phyloP scores from a whole-genome alignment of 2,888 invertebrate species.

The Encarsia formosa region DNA sequence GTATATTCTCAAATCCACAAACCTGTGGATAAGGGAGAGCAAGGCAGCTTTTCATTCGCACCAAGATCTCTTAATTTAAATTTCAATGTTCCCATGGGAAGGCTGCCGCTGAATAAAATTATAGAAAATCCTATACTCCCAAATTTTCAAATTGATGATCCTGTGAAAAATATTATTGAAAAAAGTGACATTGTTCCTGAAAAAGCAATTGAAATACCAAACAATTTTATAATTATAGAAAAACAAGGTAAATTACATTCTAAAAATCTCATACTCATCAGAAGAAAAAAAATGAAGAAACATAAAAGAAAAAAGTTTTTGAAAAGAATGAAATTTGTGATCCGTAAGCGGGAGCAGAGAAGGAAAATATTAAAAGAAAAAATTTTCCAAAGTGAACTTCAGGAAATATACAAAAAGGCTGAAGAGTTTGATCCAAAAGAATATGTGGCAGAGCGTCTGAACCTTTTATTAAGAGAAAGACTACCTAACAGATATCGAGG shows the following conservation, averaged over 20 bases:
- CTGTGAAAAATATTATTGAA: slow-evolving; percentile 27
- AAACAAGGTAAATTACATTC: no score
- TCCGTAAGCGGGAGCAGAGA: slow-evolving; percentile 66
- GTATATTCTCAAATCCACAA: slow-evolving; percentile 2
- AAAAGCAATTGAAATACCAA: slow-evolving; percentile 55
- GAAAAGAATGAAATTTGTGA: slow-evolving; percentile 72
- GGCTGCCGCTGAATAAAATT: slow-evolving; percentile 28
- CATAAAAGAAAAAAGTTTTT: slow-evolving; percentile 77
- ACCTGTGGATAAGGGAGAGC: neutral
- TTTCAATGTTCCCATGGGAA: slow-evolving; percentile 31
- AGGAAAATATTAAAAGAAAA: slow-evolving; percentile 74
- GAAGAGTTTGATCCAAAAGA: slow-evolving; percentile 72
- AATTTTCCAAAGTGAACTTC: slow-evolving; percentile 67
- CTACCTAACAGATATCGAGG: slow-evolving; percentile 59
- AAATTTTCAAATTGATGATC: slow-evolving; percentile 38
- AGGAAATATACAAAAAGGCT: slow-evolving; percentile 67
- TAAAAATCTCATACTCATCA: slow-evolving; percentile 69
- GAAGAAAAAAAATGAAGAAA: slow-evolving; percentile 81
- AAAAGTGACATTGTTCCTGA: slow-evolving; percentile 49
- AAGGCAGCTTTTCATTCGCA: slow-evolving; percentile 29
- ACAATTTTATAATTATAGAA: slow-evolving; percentile 52
- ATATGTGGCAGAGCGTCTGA: slow-evolving; percentile 65
- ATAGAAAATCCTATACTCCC: slow-evolving; percentile 37
- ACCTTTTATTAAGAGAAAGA: slow-evolving; percentile 59
- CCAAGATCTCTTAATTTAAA: slow-evolving; percentile 35